These are phyloP conservation scores for Diglossa cyanea DNA, from an alignment of 2,797 vertebrate species.

Conservation along the genomic window DNA sequence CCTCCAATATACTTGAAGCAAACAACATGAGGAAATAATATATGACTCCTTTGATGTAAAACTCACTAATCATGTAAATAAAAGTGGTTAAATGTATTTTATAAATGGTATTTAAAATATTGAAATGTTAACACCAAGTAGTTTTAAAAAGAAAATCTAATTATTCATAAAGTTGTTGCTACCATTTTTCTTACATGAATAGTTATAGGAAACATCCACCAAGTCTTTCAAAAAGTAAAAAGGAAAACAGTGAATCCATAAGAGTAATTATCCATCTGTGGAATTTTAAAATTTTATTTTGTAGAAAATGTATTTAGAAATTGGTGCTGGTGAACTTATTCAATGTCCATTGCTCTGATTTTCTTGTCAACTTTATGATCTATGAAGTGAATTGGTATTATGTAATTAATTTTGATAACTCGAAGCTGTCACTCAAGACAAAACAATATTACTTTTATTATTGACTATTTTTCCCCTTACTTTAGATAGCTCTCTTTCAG, in stretches of 20 bases:
- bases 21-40: not conserved
- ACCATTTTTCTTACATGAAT: not conserved
- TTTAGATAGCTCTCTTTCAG: not conserved
- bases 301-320: not conserved
- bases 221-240: not conserved
- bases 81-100: not conserved
- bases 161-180: not conserved
- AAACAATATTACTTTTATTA: not conserved
- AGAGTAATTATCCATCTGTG: not conserved
- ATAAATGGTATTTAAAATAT: not conserved
- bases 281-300: not conserved
- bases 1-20: not conserved
- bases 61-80: not conserved
- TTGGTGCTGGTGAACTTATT: not conserved
- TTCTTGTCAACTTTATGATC: not conserved
- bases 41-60: not conserved
- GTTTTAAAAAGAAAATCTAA: not conserved
- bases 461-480: not conserved
- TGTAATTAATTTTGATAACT: not conserved
- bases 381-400: not conserved
- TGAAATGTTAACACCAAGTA: not conserved
- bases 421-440: not conserved
- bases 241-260: not conserved
- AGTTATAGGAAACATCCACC: not conserved
- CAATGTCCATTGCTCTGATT: not conserved